phyloP scores from a whole-genome alignment of 2,113 vertebrate species.

The Esox niger region DNA sequence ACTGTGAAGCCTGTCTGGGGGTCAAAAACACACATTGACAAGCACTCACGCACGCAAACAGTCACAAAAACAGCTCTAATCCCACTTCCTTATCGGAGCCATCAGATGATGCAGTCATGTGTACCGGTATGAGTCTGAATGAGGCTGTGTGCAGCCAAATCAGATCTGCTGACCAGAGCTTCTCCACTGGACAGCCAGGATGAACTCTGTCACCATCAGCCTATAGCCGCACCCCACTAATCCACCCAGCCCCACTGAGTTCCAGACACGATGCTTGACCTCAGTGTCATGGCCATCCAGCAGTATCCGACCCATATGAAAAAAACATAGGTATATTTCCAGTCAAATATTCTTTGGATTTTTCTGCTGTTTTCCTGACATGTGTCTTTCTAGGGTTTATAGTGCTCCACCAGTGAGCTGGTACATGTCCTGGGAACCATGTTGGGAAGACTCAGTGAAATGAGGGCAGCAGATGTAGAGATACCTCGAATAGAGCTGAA shows the following conservation, averaged over 20 bases:
- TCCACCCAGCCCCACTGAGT: too few species aligned
- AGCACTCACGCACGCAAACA: constrained; percentile 22
- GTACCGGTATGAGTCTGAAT: constrained; percentile 63
- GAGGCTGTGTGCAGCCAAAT: constrained; percentile 26
- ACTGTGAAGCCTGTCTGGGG: not conserved
- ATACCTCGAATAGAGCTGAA: constrained; percentile 34
- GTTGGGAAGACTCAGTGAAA: constrained; percentile 29
- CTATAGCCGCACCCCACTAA: constrained; percentile 36
- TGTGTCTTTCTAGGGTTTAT: too few species aligned
- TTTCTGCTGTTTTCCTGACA: too few species aligned
- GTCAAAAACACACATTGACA: constrained; percentile 2
- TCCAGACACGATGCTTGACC: too few species aligned
- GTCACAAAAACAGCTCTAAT: constrained; percentile 39
- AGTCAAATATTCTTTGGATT: too few species aligned
- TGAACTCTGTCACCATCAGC: constrained; percentile 26
- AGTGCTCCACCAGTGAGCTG: constrained; percentile 29
- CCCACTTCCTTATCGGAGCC: constrained; percentile 54
- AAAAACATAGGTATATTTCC: too few species aligned
- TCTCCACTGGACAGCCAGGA: constrained; percentile 47
- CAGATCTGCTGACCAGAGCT: constrained; percentile 46
- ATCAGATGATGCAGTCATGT: constrained; percentile 70
- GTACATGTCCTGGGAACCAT: not conserved
- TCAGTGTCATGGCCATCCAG: too few species aligned
- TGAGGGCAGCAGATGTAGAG: constrained; percentile 52
- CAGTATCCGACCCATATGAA: too few species aligned